phyloP scores from a whole-genome alignment of 2,797 vertebrate genomes.

The Sardinella longiceps region DNA sequence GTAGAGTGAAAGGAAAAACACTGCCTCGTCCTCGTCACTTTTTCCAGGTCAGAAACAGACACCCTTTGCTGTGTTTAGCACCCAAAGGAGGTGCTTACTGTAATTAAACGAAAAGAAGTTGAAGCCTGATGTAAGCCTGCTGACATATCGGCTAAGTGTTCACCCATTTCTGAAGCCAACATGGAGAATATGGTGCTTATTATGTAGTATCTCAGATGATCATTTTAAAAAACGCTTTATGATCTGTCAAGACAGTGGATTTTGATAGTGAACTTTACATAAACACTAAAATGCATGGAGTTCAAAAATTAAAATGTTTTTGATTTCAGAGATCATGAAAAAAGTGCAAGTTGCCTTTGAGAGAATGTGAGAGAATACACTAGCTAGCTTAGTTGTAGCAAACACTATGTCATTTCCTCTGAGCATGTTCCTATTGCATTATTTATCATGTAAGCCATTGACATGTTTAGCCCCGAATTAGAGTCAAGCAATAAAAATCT shows the following conservation, averaged over 20 bases:
- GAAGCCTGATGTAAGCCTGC: background rate
- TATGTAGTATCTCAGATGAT: no score
- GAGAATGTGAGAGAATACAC: background rate
- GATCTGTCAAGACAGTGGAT: no score
- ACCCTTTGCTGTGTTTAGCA: background rate
- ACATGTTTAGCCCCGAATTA: background rate
- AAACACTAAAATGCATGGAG: background rate
- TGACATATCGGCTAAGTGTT: background rate
- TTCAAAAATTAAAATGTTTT: background rate
- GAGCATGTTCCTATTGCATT: background rate
- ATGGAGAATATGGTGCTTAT: background rate
- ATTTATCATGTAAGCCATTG: background rate
- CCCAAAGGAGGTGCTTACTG: background rate
- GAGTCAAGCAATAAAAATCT: background rate
- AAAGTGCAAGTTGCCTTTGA: background rate
- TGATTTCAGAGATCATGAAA: background rate
- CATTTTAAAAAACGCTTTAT: no score
- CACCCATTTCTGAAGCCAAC: background rate
- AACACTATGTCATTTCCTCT: background rate
- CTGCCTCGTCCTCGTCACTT: background rate
- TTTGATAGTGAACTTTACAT: no score
- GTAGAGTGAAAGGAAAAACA: slow-evolving; percentile 1
- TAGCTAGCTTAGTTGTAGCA: background rate
- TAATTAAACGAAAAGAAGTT: background rate
- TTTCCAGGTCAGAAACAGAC: slow-evolving; percentile 9